Conservation (phyloP, 2,113 vertebrate species). For the Struthio camelus region DNA sequence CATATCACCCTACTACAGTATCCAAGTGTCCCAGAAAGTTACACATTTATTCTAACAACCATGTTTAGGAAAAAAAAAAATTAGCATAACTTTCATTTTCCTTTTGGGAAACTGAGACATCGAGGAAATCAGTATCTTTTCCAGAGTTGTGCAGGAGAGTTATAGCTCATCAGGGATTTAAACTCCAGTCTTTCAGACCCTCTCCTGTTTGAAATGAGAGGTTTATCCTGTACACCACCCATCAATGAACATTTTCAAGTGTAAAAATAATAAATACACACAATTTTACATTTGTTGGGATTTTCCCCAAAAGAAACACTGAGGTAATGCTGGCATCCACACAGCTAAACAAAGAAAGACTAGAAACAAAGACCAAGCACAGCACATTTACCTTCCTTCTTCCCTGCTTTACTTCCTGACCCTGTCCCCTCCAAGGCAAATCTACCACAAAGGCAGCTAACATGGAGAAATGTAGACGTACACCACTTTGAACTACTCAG, state of each 20-base stretch:
- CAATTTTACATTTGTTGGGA: not conserved
- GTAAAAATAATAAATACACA: not conserved
- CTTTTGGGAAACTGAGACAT: not conserved
- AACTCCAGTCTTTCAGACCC: not conserved
- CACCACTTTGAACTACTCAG: not conserved
- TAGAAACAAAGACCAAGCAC: not conserved
- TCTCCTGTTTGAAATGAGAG: not conserved
- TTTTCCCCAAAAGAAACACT: not conserved
- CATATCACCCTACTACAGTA: not conserved
- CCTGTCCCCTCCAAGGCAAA: not conserved
- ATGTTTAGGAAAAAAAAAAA: too few relatives aligned
- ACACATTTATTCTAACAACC: not conserved
- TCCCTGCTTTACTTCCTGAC: not conserved
- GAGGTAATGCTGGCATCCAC: not conserved
- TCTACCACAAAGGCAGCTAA: not conserved
- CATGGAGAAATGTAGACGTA: not conserved
- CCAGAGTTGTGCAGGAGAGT: not conserved
- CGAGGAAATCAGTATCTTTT: not conserved
- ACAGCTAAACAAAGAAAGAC: not conserved
- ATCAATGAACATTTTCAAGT: not conserved
- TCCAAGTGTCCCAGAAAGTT: not conserved
- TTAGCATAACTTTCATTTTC: not conserved
- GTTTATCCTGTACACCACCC: not conserved
- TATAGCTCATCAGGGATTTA: not conserved
- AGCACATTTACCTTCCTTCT: not conserved